Base-by-base conservation (phyloP, 2,888 invertebrate species). In the Rhingia rostrata region DNA sequence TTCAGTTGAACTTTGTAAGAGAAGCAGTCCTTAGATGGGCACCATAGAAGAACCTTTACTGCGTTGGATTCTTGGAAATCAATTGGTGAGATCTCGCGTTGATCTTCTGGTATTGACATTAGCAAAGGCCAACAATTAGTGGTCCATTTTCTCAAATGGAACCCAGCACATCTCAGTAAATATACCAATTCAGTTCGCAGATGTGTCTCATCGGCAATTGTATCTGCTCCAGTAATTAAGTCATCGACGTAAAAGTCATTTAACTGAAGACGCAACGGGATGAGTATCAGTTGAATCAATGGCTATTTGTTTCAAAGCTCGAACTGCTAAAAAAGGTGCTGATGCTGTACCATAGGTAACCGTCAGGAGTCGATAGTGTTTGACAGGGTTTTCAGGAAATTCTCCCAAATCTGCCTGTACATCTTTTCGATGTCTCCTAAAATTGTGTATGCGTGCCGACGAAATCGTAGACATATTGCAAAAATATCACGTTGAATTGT, bases 171-270 rank as follows among this genome's bases (percentile, higher is more conserved):
- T 32, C 43, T 41, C 5, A 54, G 9, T 4, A 67, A 22, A 6
- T 47, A 47, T 0, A 75, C 58, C 9, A 75, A 7, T 47, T 75
- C 56, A 33, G 6, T 12, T 0, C 39, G 49, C 30, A 66, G 37
- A 6, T 12, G 6, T 4, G 41, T 64, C 6, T 66, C 10, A 7
- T 66, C 49, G 5, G 73, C 67, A 41, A 64, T 43, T n/a, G 60
- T 63, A 14, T 84, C 78, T 14, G 70, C 70, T 6, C 86, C 83
- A 4, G 83, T 80, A 22, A 86, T 67, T 5, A 85, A 32, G 49
- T 88, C 87, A 66, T 88, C 88, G 32, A 88, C 85, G 45, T 88
- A 88, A 30, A 88, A 86, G 63, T 87, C 87, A 35, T 74, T 41
- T 3, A 41, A 86, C 51, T 35, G 49, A 47, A 49, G 84, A 32